Percentiles rank a stretch among this genome's conserved stretches.
These are phyloP conservation scores for Neodiprion virginianus DNA, from an alignment of 1,140 invertebrate species.

Conservation along the genomic window DNA sequence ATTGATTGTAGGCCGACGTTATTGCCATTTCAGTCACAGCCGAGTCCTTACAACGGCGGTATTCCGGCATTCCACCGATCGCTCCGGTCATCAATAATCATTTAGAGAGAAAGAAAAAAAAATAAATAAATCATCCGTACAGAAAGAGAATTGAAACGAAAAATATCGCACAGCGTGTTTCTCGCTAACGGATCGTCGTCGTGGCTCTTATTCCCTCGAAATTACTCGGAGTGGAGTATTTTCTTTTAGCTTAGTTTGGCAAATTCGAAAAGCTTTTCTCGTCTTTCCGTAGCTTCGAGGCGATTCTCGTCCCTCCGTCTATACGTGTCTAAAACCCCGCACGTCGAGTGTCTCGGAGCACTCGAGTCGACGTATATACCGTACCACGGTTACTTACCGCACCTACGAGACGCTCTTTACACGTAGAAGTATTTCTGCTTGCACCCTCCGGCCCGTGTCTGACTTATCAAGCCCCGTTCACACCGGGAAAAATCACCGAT, in stretches of 20 bases:
- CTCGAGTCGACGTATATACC: neutral
- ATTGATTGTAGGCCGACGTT: too few relatives aligned
- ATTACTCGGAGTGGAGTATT: too few relatives aligned
- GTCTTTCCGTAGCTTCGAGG: neutral
- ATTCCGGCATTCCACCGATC: too few relatives aligned
- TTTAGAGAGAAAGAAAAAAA: too few relatives aligned
- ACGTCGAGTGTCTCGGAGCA: neutral
- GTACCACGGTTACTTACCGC: neutral
- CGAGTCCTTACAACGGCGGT: too few relatives aligned
- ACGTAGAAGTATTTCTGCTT: neutral
- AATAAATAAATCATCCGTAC: too few relatives aligned
- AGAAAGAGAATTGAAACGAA: too few relatives aligned
- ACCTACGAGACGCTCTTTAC: neutral
- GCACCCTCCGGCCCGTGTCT: neutral
- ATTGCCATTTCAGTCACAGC: too few relatives aligned
- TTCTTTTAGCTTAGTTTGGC: neutral
- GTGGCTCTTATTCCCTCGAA: too few relatives aligned
- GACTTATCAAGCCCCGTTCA: neutral
- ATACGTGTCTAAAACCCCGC: neutral
- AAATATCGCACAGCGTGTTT: too few relatives aligned
- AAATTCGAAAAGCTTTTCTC: slow-evolving; percentile 1
- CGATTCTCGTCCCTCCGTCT: neutral
- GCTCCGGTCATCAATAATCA: too few relatives aligned
- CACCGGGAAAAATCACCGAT: neutral
- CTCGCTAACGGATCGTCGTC: too few relatives aligned